phyloP scores from a whole-genome alignment of 2,888 invertebrate genomes.

The Himalopsyche kuldschensis region DNA sequence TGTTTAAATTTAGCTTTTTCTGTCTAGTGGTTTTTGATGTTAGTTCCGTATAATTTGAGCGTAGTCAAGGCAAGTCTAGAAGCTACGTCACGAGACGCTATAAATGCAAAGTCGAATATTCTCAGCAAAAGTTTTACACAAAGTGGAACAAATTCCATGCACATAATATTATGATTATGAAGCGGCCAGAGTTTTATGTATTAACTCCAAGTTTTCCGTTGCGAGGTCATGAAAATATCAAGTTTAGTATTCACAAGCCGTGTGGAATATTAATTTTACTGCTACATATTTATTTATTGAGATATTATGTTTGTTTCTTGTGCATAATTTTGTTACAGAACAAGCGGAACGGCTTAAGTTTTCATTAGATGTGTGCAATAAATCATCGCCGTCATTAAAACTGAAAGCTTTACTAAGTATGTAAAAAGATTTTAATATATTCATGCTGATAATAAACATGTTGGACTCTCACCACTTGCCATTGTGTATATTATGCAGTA shows the following conservation, averaged over 20 bases:
- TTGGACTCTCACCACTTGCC: too few species aligned
- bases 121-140: neutral
- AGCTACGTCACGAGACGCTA: neutral
- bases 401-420: too few species aligned
- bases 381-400: too few species aligned
- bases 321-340: neutral
- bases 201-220: neutral
- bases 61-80: neutral
- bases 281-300: neutral
- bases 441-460: too few species aligned
- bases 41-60: neutral
- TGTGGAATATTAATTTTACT: neutral
- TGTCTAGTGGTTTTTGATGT: neutral
- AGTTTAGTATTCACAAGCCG: neutral
- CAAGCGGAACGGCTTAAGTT: neutral
- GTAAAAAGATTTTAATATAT: too few species aligned
- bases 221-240: constrained; percentile 1
- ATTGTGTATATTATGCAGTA: too few species aligned
- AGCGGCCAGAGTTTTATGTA: constrained; percentile 4
- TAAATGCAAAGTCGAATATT: constrained; percentile 8
- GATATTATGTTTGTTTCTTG: neutral
- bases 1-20: neutral
- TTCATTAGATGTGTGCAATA: neutral
- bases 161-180: constrained; percentile 1
- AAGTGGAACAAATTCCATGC: constrained; percentile 8